Base-by-base conservation (phyloP, 1,140 invertebrate genomes). In the Hirudo medicinalis region DNA sequence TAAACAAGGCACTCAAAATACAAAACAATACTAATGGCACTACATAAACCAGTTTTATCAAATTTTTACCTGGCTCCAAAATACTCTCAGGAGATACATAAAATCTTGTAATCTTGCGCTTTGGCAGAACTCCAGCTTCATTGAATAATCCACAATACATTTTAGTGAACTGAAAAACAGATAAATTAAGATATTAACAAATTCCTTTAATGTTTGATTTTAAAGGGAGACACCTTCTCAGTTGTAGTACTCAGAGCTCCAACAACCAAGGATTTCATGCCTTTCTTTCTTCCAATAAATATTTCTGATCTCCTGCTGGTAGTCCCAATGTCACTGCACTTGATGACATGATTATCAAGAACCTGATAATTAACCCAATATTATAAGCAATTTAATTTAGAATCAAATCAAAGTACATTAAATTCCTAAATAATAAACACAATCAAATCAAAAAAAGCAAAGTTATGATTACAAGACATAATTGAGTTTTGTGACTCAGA, bases 321-420 rank as follows among this genome's bases (percentile, higher is more conserved):
- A 60, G 27, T 72, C 74, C 70, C 67, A 73, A 67, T 22, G 74
- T 75, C 86, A 72, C 78, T 80, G 80, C 82, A 81, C 78, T 89
- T 90, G 66, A 98, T 87, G 4, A 97, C 92, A 86, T 97, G 94
- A 83, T 97, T 97, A 79, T 98, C 95, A 32, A 91, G 82, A 22
- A 97, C 86, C 91, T 93, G 77, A 63, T 83, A 82, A 53, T 49
- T 49, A 49, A 13, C 3, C 43, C 43, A 49, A 49, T 49, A 49
- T 49, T 49, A 49, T 8, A 1, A 1, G 15, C 15, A 49, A 49
- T 15, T 49, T 36, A 36, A 6, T 36, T 36, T 36, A 36, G 32
- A n/a, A n/a, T 36, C 32, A 36, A 36, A 36, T 36, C 32, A 36
- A 36, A 36, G 32, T 6, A 36, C 32, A 36, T 36, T 36, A 36